Evolutionary conservation across 2,113 vertebrate species (phyloP).

Genomic region (Osmerus mordax): DNA sequence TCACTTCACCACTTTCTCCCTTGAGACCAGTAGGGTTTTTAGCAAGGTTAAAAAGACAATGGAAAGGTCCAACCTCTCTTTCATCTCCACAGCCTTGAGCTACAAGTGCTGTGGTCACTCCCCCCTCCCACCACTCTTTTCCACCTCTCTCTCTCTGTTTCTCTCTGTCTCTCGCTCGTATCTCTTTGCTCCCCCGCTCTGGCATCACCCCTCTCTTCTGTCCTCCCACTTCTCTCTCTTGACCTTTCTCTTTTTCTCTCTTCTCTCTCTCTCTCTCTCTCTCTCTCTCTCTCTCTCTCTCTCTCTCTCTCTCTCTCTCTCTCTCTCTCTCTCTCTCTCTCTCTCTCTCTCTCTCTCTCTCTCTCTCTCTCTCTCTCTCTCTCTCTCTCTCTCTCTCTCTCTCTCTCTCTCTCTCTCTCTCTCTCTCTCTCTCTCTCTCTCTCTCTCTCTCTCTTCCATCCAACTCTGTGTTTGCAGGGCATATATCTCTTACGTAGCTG

Average conservation of each 20-base stretch:
- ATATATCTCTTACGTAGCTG: conserved; percentile 1
- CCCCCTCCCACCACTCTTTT: background rate
- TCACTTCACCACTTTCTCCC: too few relatives aligned
- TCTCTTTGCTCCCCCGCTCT: background rate
- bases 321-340: background rate
- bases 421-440: background rate
- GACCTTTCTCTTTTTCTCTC: conserved; percentile 21
- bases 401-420: background rate
- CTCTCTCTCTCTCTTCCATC: background rate
- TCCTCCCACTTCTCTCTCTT: background rate
- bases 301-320: background rate
- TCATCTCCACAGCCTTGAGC: conserved; percentile 45
- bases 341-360: background rate
- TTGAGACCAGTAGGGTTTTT: too few relatives aligned
- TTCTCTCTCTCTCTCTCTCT: background rate
- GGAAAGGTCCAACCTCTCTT: background rate
- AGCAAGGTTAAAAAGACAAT: too few relatives aligned
- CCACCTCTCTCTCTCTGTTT: background rate
- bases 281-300: background rate
- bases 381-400: background rate
- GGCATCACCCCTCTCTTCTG: background rate
- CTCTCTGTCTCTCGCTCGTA: background rate
- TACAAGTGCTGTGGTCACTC: conserved; percentile 25
- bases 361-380: background rate
- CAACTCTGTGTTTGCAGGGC: conserved; percentile 3